phyloP scores from a whole-genome alignment of 2,113 vertebrate genomes.

The Pontoporia blainvillei region DNA sequence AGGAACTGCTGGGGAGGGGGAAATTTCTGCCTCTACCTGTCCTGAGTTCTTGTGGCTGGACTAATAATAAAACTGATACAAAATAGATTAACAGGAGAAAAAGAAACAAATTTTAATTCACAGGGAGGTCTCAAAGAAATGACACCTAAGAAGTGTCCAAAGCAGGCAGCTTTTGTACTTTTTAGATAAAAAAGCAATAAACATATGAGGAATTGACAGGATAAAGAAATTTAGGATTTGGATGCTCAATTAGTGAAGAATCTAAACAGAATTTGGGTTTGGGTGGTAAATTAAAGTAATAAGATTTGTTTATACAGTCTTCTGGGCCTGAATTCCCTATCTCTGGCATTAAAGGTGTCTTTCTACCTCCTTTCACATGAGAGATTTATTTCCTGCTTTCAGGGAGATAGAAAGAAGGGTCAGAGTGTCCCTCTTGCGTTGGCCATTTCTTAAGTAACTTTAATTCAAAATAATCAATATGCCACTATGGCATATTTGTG shows the following conservation, averaged over 20 bases:
- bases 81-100: neutral
- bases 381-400: neutral
- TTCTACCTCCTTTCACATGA: neutral
- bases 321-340: neutral
- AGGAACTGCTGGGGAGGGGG: neutral
- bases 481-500: neutral
- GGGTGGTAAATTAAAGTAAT: neutral
- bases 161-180: neutral
- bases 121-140: neutral
- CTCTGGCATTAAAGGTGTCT: neutral
- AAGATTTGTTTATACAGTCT: neutral
- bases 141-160: neutral
- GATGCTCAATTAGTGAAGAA: too few relatives aligned
- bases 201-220: neutral
- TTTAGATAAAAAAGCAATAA: neutral
- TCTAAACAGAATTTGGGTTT: neutral
- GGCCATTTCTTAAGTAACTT: neutral
- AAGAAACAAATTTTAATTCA: neutral
- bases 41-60: neutral
- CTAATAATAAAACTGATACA: neutral
- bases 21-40: neutral
- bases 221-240: neutral
- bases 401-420: neutral
- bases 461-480: neutral
- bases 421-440: neutral